phyloP scores from a whole-genome alignment of 2,113 vertebrate species.

The Odontesthes bonariensis region DNA sequence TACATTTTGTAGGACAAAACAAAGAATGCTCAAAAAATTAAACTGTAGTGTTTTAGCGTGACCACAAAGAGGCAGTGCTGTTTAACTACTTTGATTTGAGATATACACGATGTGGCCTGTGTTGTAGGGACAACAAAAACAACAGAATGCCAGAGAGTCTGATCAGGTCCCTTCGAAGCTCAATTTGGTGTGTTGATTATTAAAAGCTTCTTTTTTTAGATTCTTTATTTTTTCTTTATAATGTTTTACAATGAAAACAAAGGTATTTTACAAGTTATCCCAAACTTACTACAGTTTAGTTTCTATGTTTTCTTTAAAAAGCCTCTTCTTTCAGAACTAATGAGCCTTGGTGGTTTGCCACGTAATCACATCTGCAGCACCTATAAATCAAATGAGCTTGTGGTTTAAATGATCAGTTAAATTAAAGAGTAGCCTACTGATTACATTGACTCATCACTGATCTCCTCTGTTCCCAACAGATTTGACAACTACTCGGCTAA shows the following conservation, averaged over 20 bases:
- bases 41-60: not conserved
- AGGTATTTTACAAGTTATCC: too few relatives aligned
- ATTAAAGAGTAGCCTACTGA: not conserved
- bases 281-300: not conserved
- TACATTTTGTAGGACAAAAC: not conserved
- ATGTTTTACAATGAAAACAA: too few relatives aligned
- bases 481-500: constrained; percentile 78
- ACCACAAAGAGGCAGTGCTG: constrained; percentile 21
- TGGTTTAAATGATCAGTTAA: not conserved
- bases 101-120: accelerated
- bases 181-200: not conserved
- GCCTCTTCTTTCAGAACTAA: not conserved
- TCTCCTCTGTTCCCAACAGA: constrained; percentile 23
- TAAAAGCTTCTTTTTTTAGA: not conserved
- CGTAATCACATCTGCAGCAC: not conserved
- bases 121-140: not conserved
- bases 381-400: constrained; percentile 12
- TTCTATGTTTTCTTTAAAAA: not conserved
- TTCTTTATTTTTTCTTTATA: too few relatives aligned
- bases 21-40: accelerated
- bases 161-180: not conserved
- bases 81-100: not conserved
- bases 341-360: not conserved
- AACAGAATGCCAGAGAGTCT: not conserved
- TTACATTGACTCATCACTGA: constrained; percentile 14